Percentiles rank a stretch among this genome's conserved stretches.
Evolutionary conservation across 2,113 vertebrate species (phyloP).

Genomic region (Heterotilapia buettikoferi): DNA sequence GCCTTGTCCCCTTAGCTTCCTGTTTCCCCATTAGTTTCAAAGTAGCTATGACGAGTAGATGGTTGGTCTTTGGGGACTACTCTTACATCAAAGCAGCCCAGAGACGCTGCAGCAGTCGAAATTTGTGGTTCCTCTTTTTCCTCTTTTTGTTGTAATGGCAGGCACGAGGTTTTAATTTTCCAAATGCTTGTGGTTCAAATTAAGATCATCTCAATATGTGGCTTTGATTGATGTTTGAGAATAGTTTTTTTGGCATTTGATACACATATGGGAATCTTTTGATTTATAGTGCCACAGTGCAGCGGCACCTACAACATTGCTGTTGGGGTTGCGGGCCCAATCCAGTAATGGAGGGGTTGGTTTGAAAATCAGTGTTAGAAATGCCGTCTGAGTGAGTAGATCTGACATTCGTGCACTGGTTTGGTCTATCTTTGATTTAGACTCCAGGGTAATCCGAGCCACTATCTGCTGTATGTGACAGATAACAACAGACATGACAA

Average conservation of each 20-base stretch:
- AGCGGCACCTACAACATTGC: constrained; percentile 50
- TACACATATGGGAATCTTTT: constrained; percentile 57
- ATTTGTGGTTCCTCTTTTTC: constrained; percentile 57
- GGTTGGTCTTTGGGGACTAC: constrained; percentile 46
- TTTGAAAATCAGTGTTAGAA: constrained; percentile 51
- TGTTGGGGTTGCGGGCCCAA: constrained; percentile 42
- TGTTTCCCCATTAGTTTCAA: constrained; percentile 12
- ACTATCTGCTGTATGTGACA: neutral
- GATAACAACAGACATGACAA: neutral
- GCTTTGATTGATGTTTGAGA: constrained; percentile 70
- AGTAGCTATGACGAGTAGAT: neutral
- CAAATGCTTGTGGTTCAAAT: constrained; percentile 70
- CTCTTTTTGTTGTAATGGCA: constrained; percentile 47
- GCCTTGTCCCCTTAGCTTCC: neutral
- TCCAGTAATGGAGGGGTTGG: constrained; percentile 52
- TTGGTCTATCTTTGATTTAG: constrained; percentile 2
- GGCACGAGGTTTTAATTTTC: constrained; percentile 74
- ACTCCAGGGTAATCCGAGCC: neutral
- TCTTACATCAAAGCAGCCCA: constrained; percentile 64
- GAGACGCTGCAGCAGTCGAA: constrained; percentile 56
- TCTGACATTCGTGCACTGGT: constrained; percentile 16
- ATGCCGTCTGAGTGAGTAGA: neutral
- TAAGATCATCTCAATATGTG: constrained; percentile 73
- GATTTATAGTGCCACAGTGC: constrained; percentile 55
- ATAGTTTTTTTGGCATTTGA: constrained; percentile 65